Conservation (phyloP, 2,113 vertebrate species). For the Anarrhichthys ocellatus region DNA sequence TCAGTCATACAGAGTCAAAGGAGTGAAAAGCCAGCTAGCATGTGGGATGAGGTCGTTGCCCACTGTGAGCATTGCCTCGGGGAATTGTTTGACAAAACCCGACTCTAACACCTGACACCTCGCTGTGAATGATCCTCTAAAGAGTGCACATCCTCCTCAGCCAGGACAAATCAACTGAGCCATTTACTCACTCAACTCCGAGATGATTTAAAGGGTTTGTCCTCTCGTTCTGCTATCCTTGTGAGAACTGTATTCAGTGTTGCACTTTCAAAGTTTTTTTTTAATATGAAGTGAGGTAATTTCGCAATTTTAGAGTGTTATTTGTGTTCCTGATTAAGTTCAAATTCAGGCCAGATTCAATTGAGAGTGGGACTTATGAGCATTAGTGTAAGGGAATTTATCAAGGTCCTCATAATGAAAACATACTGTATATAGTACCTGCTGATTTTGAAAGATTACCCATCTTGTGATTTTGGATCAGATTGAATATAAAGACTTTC, state of each 20-base stretch:
- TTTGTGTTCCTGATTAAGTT: neutral
- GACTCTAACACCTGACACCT: constrained; percentile 65
- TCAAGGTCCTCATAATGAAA: neutral
- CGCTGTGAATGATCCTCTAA: constrained; percentile 61
- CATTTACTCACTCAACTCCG: constrained; percentile 54
- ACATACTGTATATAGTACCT: neutral
- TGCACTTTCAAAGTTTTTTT: neutral
- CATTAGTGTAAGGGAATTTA: neutral
- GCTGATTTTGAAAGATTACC: neutral
- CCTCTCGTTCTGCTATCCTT: neutral
- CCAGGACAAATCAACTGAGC: constrained; percentile 58
- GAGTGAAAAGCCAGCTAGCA: constrained; percentile 30
- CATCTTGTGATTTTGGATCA: neutral
- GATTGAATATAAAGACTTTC: neutral
- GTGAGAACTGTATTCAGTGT: neutral
- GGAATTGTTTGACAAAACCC: constrained; percentile 43
- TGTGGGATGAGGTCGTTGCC: constrained; percentile 32
- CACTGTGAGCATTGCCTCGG: constrained; percentile 13
- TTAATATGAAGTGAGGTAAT: neutral
- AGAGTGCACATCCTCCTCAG: constrained; percentile 54
- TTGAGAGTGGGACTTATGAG: neutral
- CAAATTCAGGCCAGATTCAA: neutral
- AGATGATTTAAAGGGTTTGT: neutral
- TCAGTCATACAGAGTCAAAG: constrained; percentile 8
- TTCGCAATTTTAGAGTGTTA: neutral